A percentile compares a stretch with the other conserved stretches of the same genome.
Evolutionary conservation across 2,888 invertebrate species (phyloP).

Genomic region (Oeneis ivallda): DNA sequence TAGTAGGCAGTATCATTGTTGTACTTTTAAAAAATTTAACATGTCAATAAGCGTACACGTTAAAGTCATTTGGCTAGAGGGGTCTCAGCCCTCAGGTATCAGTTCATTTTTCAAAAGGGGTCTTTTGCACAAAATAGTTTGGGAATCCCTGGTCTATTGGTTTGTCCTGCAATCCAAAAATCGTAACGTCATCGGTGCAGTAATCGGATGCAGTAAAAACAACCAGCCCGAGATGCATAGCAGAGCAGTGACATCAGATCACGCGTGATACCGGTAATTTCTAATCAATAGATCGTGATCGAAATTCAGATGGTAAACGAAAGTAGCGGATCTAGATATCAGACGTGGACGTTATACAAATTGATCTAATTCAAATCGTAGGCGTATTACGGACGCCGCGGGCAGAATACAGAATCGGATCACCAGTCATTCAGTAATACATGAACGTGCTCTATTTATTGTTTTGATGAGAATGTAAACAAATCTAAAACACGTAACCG

Average conservation of each 20-base stretch:
- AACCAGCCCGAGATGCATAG: constrained; percentile 39
- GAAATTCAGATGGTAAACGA: constrained; percentile 63
- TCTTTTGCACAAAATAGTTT: too few relatives aligned
- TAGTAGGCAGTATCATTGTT: too few relatives aligned
- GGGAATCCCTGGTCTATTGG: too few relatives aligned
- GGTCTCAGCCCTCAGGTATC: too few relatives aligned
- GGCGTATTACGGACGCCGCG: constrained; percentile 24
- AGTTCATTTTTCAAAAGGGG: too few relatives aligned
- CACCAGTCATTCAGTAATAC: constrained; percentile 11
- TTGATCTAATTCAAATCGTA: constrained; percentile 38
- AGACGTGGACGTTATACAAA: constrained; percentile 48
- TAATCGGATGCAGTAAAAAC: constrained; percentile 33
- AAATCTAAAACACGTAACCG: neutral
- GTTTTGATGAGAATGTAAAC: constrained; percentile 7
- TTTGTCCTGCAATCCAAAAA: neutral
- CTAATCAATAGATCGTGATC: constrained; percentile 68
- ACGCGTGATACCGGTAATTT: constrained; percentile 59
- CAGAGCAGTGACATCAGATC: constrained; percentile 60
- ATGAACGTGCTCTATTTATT: constrained; percentile 6
- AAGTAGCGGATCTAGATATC: constrained; percentile 67
- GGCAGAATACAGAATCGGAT: constrained; percentile 24
- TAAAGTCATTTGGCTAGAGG: too few relatives aligned
- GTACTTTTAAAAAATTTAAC: too few relatives aligned
- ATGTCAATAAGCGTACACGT: too few relatives aligned
- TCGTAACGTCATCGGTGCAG: constrained; percentile 1